phyloP scores from a whole-genome alignment of 2,113 vertebrate genomes.

The Oriolus oriolus region DNA sequence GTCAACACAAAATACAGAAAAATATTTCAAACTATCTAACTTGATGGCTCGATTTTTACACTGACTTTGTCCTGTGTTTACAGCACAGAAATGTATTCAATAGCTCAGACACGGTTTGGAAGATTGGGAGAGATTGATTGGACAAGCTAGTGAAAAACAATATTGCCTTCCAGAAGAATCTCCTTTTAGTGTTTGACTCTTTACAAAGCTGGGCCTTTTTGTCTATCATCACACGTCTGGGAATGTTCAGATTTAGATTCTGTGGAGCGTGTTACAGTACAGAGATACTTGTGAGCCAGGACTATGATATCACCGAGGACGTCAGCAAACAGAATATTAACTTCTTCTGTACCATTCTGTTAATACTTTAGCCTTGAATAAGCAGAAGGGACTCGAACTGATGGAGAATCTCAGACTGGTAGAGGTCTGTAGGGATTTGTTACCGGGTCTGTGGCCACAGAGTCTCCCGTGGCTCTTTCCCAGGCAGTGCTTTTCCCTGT shows the following conservation, averaged over 20 bases:
- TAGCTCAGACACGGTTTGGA: background rate
- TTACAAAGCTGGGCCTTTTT: background rate
- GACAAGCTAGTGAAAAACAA: background rate
- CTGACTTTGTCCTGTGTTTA: background rate
- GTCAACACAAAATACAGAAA: background rate
- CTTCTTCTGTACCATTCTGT: background rate
- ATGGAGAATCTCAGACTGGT: background rate
- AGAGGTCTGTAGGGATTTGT: background rate
- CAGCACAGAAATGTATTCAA: background rate
- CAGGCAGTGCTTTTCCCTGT: background rate
- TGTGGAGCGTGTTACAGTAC: fast-evolving
- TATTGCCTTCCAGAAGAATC: background rate
- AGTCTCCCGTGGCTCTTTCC: background rate
- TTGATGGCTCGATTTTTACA: background rate
- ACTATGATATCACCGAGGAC: background rate
- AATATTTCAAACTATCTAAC: background rate
- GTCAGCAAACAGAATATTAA: background rate
- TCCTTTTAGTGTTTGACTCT: background rate
- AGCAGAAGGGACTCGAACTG: background rate
- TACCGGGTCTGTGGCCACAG: background rate
- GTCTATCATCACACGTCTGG: fast-evolving
- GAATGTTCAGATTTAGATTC: background rate
- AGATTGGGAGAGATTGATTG: background rate
- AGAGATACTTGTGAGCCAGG: background rate
- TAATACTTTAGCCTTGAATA: background rate